These are phyloP conservation scores for Paramormyrops kingsleyae DNA, from an alignment of 2,113 vertebrate species.

Conservation along the genomic window DNA sequence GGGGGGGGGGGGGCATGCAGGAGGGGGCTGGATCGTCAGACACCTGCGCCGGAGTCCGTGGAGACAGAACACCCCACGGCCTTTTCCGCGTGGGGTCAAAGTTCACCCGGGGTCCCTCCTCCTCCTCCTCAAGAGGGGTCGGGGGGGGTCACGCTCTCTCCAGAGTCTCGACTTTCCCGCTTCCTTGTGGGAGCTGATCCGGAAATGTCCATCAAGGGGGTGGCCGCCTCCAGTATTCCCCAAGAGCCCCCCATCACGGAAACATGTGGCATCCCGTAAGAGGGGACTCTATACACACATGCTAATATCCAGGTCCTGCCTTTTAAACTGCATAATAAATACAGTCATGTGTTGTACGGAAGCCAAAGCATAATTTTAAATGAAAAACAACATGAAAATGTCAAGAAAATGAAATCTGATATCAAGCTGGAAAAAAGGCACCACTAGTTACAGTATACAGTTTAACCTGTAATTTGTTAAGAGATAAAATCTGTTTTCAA, in stretches of 20 bases:
- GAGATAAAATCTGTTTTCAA: neutral
- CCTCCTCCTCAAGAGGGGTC: neutral
- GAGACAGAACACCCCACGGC: neutral
- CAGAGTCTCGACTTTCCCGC: neutral
- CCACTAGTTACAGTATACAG: neutral
- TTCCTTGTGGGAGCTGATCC: neutral
- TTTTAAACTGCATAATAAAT: neutral
- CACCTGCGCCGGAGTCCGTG: neutral
- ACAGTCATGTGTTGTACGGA: neutral
- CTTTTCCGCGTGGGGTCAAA: neutral
- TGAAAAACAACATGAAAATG: neutral
- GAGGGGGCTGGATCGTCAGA: neutral
- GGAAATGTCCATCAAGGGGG: constrained; percentile 5
- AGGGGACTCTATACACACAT: neutral
- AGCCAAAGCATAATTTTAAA: neutral
- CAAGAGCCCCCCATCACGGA: neutral
- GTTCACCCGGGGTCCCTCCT: neutral
- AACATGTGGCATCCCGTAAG: neutral
- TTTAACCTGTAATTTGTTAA: neutral
- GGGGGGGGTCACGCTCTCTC: neutral
- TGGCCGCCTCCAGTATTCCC: neutral
- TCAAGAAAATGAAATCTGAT: neutral
- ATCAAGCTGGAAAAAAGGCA: neutral
- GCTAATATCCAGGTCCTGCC: neutral
- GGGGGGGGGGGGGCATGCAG: too few species aligned